phyloP scores from a whole-genome alignment of 2,888 invertebrate species.

The Dascillus cervinus region DNA sequence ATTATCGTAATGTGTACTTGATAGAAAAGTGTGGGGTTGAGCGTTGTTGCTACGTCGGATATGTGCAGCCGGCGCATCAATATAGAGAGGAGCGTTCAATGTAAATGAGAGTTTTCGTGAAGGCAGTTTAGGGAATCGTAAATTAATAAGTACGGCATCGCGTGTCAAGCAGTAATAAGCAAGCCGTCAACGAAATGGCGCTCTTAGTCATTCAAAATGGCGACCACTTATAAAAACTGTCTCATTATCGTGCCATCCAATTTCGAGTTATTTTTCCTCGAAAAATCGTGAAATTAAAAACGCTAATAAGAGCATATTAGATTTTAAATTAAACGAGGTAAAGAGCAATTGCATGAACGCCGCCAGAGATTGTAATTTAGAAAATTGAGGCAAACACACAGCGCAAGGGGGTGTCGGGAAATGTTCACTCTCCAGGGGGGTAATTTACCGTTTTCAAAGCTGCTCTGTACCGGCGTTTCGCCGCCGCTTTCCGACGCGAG shows the following conservation, averaged over 20 bases:
- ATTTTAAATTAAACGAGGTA: slow-evolving; percentile 27
- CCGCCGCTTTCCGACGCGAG: slow-evolving; percentile 18
- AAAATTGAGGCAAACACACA: slow-evolving; percentile 29
- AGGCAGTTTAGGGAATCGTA: slow-evolving; percentile 10
- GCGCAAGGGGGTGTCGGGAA: too few species aligned
- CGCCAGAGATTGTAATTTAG: slow-evolving; percentile 32
- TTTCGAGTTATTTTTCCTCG: too few species aligned
- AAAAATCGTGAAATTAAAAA: too few species aligned
- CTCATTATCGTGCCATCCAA: slow-evolving; percentile 16
- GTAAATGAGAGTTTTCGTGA: slow-evolving; percentile 4
- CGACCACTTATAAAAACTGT: slow-evolving; percentile 19
- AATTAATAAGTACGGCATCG: slow-evolving; percentile 19
- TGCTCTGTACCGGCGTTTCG: slow-evolving; percentile 16
- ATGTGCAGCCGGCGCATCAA: background rate
- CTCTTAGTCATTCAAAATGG: slow-evolving; percentile 22
- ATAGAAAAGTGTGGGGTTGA: slow-evolving; percentile 1
- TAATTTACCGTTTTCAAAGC: slow-evolving; percentile 13
- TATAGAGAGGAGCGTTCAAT: background rate
- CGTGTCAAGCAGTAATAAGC: slow-evolving; percentile 21
- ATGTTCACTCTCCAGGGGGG: slow-evolving; percentile 7
- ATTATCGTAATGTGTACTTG: slow-evolving; percentile 9
- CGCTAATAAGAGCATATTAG: slow-evolving; percentile 12
- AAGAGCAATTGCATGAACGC: slow-evolving; percentile 29
- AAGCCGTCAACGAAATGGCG: slow-evolving; percentile 18
- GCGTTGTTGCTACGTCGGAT: background rate